Base-by-base conservation (phyloP, 2,888 invertebrate species). In the Orthosia gothica region DNA sequence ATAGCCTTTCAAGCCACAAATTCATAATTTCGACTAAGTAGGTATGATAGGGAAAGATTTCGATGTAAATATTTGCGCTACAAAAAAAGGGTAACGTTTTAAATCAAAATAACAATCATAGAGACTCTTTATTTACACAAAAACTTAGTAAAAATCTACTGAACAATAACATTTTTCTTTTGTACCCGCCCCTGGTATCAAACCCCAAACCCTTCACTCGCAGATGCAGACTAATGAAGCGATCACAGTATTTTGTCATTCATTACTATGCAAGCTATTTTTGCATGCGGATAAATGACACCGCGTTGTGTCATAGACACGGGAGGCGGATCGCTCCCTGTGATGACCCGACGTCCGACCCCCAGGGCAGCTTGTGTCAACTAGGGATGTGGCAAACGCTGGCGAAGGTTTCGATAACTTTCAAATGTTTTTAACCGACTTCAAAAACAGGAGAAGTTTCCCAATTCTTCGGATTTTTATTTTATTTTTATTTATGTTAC, bases 291-390 rank as follows among this genome's bases (percentile, higher is more conserved):
- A 87, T 89, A 91, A 91, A 92, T 91, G 92, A 91, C 92, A 90
- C 88, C 86, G 80, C 88, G 87, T 88, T 88, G 89, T 92, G 92
- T 93, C 93, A 93, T 92, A 92, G 92, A 89, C 92, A 92, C 88
- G 91, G 91, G 90, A 89, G 90, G 84, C 88, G 89, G 90, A 88
- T 92, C 91, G 90, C 89, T 91, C 90, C 90, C 92, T 91, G 90
- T 93, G 94, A 94, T 93, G 94, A 94, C 93, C 94, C 91, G 88
- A 89, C 92, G 87, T 89, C 88, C 91, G 89, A 93, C 92, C 94
- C 91, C 92, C 91, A 90, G 92, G 90, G 91, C 87, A 79, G 87
- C 83, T 76, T 78, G 74, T 79, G 79, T 73, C 72, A 70, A 69
- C 79, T 89, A 91, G 90, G 84, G 89, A 83, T 80, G 90, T 59